Evolutionary conservation across 2,888 invertebrate genomes (phyloP), one percentile per base, ranked within the genome.

Genomic region (Abrostola tripartita): DNA sequence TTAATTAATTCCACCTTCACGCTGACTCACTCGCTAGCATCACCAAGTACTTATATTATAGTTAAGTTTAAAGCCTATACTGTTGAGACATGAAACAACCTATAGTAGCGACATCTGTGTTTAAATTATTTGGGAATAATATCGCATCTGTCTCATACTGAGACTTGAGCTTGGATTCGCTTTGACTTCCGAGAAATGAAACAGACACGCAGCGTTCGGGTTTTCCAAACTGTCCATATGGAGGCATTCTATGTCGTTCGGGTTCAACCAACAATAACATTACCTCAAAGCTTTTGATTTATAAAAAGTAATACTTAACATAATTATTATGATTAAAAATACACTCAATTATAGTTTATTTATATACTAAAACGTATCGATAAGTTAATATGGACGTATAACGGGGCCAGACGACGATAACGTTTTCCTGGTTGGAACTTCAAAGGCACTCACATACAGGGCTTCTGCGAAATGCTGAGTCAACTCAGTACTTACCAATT

Each of bases 1-100:
- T 87, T 92, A 93, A 93, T 93, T 93, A 93, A 93, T 90, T 89
- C 91, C 87, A 90, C 91, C 92, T 91, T 88, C 84, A 83, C 82
- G 86, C 86, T 94, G 93, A 93, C 86, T 94, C 92, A 90, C 83
- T 77, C 75, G 62, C 74, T 78, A 76, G 63, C 69, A 71, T 67
- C 61, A 62, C 58, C 47, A 61, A 56, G 41, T 61, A 61, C 64
- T 51, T 76, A 68, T 64, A 68, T 60, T 65, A 49, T 65, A 70
- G 36, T 49, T 57, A 62, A 59, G 52, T 74, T 71, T 58, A 65
- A 72, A 75, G 68, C 65, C 55, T 71, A 56, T 62, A 52, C 52
- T 42, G 54, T 57, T 61, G 37, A 52, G 61, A 38, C 52, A 57
- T 63, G 37, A 55, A 62, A 58, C 55, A 56, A 52, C 9, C 49